phyloP scores from a whole-genome alignment of 2,113 vertebrate genomes.

The Calyptomena viridis region DNA sequence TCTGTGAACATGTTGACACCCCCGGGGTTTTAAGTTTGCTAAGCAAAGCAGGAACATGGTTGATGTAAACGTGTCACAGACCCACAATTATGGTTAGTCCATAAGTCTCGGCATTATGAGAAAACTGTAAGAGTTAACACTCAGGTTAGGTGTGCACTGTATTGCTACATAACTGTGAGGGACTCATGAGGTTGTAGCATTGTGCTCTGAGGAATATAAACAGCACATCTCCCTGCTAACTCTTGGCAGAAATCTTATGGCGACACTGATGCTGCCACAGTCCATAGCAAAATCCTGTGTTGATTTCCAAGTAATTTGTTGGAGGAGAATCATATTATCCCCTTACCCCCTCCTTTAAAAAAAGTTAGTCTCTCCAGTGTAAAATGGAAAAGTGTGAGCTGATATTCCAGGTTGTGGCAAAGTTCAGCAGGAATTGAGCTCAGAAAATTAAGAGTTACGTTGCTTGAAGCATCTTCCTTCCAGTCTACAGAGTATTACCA shows the following conservation, averaged over 20 bases:
- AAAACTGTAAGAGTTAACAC: not conserved
- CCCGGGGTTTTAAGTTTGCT: not conserved
- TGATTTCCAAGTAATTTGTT: not conserved
- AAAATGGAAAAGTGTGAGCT: not conserved
- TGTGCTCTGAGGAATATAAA: not conserved
- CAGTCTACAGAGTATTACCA: not conserved
- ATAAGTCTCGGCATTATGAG: rapidly evolving
- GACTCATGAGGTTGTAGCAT: rapidly evolving
- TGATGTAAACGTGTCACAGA: not conserved
- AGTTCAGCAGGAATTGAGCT: not conserved
- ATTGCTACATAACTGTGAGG: not conserved
- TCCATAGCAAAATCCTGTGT: not conserved
- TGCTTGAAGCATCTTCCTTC: not conserved
- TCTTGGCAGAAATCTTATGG: not conserved
- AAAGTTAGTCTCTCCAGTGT: not conserved
- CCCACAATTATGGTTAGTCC: not conserved
- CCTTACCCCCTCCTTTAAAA: not conserved
- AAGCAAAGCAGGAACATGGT: not conserved
- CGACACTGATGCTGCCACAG: not conserved
- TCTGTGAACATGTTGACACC: not conserved
- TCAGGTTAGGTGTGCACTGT: not conserved
- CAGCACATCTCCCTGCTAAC: not conserved
- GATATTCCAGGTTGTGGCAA: not conserved
- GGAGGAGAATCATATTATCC: not conserved
- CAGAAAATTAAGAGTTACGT: not conserved